A percentile compares a stretch with the other conserved stretches of the same genome.
These are phyloP conservation scores for Drosophila ficusphila DNA, from an alignment of 1,140 invertebrate species.

Conservation along the genomic window DNA sequence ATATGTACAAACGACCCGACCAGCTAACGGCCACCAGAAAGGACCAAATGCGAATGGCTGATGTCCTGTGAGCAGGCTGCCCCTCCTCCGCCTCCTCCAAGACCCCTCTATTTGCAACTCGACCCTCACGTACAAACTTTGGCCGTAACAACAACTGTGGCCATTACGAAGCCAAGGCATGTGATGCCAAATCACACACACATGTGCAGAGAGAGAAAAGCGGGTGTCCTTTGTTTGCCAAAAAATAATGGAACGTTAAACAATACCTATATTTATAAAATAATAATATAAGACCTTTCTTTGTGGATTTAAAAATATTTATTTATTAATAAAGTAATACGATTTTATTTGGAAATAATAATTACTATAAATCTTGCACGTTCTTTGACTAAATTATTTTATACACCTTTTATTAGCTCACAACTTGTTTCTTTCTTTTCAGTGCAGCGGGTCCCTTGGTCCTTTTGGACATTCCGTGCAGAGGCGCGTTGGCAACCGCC, in stretches of 20 bases:
- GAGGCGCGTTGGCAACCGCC: slow-evolving; percentile 50
- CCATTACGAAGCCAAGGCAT: slow-evolving; percentile 73
- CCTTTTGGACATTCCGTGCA: slow-evolving; percentile 65
- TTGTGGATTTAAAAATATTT: too few relatives aligned
- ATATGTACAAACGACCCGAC: slow-evolving; percentile 75
- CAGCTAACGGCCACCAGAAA: slow-evolving; percentile 53
- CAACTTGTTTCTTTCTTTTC: neutral
- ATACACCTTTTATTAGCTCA: too few relatives aligned
- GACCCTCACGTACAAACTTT: slow-evolving; percentile 82
- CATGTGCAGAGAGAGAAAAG: slow-evolving; percentile 11
- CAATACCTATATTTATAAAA: too few relatives aligned
- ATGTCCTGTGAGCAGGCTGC: slow-evolving; percentile 27
- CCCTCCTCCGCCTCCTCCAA: neutral
- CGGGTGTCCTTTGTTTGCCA: neutral
- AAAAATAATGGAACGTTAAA: too few relatives aligned
- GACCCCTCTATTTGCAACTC: slow-evolving; percentile 47
- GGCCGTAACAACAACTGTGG: slow-evolving; percentile 82
- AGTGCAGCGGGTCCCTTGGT: slow-evolving; percentile 47
- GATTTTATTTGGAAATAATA: too few relatives aligned
- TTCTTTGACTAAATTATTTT: too few relatives aligned
- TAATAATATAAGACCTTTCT: too few relatives aligned
- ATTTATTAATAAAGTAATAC: too few relatives aligned
- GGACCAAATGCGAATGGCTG: slow-evolving; percentile 47
- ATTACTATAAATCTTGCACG: too few relatives aligned
- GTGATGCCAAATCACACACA: slow-evolving; percentile 46